A percentile compares a stretch with the other conserved stretches of the same genome.
phyloP scores from a whole-genome alignment of 2,797 vertebrate genomes.

The Lagodon rhomboides region DNA sequence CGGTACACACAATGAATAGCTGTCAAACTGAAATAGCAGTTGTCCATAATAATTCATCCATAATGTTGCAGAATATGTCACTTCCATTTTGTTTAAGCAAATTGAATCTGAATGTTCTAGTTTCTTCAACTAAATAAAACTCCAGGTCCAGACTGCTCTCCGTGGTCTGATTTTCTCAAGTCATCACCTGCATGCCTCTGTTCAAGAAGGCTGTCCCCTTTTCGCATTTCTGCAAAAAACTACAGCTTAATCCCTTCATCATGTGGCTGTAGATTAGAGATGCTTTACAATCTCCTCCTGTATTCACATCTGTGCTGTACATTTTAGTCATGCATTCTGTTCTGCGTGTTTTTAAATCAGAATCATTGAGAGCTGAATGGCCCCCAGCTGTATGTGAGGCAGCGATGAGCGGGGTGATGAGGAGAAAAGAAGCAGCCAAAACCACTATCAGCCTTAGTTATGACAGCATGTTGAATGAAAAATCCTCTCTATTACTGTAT shows the following conservation, averaged over 20 bases:
- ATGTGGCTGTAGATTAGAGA: conserved; percentile 57
- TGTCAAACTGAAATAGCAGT: conserved; percentile 34
- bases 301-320: conserved; percentile 36
- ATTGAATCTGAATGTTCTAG: conserved; percentile 14
- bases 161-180: conserved; percentile 25
- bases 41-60: conserved; percentile 17
- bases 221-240: conserved; percentile 8
- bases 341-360: conserved; percentile 37
- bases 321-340: conserved; percentile 35
- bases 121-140: neutral
- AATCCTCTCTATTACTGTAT: conserved; percentile 30
- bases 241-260: conserved; percentile 59
- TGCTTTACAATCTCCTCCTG: conserved; percentile 36
- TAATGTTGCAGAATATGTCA: conserved; percentile 5
- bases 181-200: conserved; percentile 32
- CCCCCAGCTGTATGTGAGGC: conserved; percentile 15
- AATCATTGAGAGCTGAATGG: conserved; percentile 10
- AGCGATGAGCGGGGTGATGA: conserved; percentile 16
- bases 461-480: conserved; percentile 15
- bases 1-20: conserved; percentile 1
- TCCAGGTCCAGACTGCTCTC: neutral
- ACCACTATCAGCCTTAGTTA: conserved; percentile 27
- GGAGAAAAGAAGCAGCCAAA: conserved; percentile 21
- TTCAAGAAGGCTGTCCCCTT: conserved; percentile 19
- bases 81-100: conserved; percentile 17